Evolutionary conservation across 1,140 invertebrate species (phyloP).

Genomic region (Halictus rubicundus): DNA sequence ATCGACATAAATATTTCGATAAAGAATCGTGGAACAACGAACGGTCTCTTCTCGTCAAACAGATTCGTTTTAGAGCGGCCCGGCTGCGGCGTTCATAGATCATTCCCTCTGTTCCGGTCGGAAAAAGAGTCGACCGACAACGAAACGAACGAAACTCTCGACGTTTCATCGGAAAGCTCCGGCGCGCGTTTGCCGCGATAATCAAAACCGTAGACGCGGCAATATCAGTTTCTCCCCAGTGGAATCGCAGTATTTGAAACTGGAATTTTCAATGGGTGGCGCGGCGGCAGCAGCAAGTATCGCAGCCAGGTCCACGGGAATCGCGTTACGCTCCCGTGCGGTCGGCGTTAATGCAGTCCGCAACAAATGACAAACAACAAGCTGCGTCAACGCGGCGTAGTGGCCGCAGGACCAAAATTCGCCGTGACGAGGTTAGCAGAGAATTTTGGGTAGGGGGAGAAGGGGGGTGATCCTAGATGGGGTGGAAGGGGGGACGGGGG

Average conservation of each 20-base stretch:
- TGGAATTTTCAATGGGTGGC: constrained; percentile 8
- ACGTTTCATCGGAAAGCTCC: neutral
- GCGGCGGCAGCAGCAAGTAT: neutral
- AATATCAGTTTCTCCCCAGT: neutral
- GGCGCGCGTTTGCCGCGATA: neutral
- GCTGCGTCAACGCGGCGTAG: constrained; percentile 56
- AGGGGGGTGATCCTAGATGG: constrained; percentile 1
- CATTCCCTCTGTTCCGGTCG: too few species aligned
- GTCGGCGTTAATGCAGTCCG: constrained; percentile 59
- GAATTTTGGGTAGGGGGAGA: neutral
- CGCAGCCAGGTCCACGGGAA: neutral
- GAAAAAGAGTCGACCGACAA: too few species aligned
- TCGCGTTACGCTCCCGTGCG: constrained; percentile 8
- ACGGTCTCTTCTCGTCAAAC: too few species aligned
- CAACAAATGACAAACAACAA: constrained; percentile 70
- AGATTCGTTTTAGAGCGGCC: too few species aligned
- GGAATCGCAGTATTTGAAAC: neutral
- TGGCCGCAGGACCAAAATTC: constrained; percentile 28
- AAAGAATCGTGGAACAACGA: too few species aligned
- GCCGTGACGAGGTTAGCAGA: constrained; percentile 6
- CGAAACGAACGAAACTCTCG: too few species aligned
- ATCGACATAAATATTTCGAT: too few species aligned
- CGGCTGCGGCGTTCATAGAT: too few species aligned
- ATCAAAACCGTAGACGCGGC: neutral
- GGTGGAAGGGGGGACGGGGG: neutral